Base-by-base conservation (phyloP, 2,113 vertebrate genomes). In the Malaclemys terrapin region DNA sequence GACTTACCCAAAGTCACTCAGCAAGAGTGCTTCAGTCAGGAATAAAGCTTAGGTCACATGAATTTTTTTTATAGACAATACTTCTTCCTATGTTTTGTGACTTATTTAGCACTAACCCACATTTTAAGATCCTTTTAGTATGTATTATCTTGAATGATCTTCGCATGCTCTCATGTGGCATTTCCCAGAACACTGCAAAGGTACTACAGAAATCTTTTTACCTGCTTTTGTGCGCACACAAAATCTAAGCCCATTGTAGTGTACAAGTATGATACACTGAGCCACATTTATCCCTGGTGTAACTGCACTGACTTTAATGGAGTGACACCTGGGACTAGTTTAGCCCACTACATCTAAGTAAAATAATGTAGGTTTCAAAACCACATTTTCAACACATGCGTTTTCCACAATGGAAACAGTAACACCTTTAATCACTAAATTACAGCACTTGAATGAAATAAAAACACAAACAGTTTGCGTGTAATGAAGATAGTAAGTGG, bases 151-250 rank as follows among this genome's bases (percentile, higher is more conserved):
- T 75, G 53, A 96, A 89, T 79, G 90, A 79, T 47, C 24, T 47
- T 45, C 53, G 38, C 75, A 50, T 92, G 87, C 27, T 75, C 65
- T 78, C 82, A n/a, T 0, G 2, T 42, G 80, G 80, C 80, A 79
- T 84, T 95, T 92, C 38, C 83, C 91, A 97, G 90, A 88, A 47
- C 50, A 54, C 81, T 85, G 83, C 84, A 95, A 97, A 62, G n/a
- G 80, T 86, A 80, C 91, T 54, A 53, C 85, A 91, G 83, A 93
- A 86, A 95, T 87, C 76, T 92, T 92, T 88, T 94, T 78, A 87
- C 47, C 16, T 24, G 65, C 38, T 96, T 97, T 91, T 87, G 87
- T 45, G 53, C 65, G 86, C 87, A 89, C 53, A 92, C 88, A 78
- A 91, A 95, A 94, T 82, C 81, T 62, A 96, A 88, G 22, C 38